Evolutionary conservation across 2,113 vertebrate species (phyloP), one percentile per base, ranked within the genome.

Genomic region (Junco hyemalis): DNA sequence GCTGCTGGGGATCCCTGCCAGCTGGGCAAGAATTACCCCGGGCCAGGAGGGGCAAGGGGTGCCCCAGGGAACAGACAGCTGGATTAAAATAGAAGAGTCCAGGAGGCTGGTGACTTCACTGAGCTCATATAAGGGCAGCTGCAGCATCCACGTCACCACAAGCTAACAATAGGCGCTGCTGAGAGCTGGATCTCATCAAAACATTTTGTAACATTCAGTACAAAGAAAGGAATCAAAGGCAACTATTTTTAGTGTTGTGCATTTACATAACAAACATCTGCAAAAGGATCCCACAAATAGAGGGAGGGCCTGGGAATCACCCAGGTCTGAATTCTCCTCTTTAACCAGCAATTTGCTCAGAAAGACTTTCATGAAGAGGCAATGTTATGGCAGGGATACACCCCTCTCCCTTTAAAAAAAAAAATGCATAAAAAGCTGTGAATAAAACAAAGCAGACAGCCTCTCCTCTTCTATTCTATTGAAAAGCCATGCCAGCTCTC

Each of bases 221-320:
- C 95, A 91, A 96, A 96, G 92, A 85, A 68, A 96, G 89, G 90
- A 97, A 96, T 47, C 91, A 95, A 95, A 86, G 82, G 83, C 72
- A 93, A 68, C 97, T 98, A 98, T 98, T 98, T 98, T 98, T 98
- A 97, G 97, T 77, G 74, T 8, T 12, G 31, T 53, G 71, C 47
- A 68, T 98, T 98, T 98, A 97, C 94, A 94, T 96, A 97, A 97
- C 77, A 96, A 93, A 94, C 85, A 90, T 91, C 92, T 78, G 79
- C 9, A 5, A 96, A 96, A 97, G 79, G 91, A 95, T 44, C 92
- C 91, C 92, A 93, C 95, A 95, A 96, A 92, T 18, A 96, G 77
- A 95, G 64, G 69, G 95, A 95, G 93, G 84, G 92, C 94, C 94
- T 97, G 95, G 96, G 96, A 97, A 97, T 95, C 81, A 95, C 95